phyloP scores from a whole-genome alignment of 2,113 vertebrate species.

The Xyliphius kryptos region DNA sequence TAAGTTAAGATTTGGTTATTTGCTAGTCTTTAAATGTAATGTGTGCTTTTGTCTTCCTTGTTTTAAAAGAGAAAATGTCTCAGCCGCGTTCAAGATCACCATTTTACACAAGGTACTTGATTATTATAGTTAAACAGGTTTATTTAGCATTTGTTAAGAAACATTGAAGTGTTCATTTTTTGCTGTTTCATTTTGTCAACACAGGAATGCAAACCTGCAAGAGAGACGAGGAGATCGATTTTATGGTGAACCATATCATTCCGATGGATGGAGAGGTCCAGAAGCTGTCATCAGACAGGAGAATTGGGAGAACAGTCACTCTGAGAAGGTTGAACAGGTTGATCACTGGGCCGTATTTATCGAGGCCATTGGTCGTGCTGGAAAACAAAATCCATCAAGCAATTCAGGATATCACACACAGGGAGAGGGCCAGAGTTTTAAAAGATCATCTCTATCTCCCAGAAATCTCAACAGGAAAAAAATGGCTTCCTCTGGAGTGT shows the following conservation, averaged over 20 bases:
- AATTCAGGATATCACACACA: conserved; percentile 23
- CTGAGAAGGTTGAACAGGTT: conserved; percentile 29
- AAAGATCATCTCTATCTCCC: conserved; percentile 31
- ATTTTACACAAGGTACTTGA: conserved; percentile 50
- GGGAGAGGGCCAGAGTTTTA: conserved; percentile 39
- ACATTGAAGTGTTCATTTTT: not conserved
- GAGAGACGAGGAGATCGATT: conserved; percentile 32
- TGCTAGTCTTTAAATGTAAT: not conserved
- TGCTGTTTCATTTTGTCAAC: conserved; percentile 16
- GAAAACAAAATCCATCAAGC: conserved; percentile 41
- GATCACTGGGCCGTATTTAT: conserved; percentile 42
- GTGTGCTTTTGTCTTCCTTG: conserved; percentile 29
- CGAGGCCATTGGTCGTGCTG: conserved; percentile 37
- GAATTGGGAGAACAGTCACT: conserved; percentile 22
- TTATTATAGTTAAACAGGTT: not conserved
- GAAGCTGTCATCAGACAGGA: conserved; percentile 21
- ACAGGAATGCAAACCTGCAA: conserved; percentile 38
- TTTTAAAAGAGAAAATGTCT: conserved; percentile 59
- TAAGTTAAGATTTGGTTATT: not conserved
- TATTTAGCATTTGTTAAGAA: not conserved
- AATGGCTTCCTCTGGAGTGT: not conserved
- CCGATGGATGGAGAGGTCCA: conserved; percentile 46
- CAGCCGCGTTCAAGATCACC: conserved; percentile 54
- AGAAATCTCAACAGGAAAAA: conserved; percentile 41
- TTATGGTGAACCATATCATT: conserved; percentile 39